These are phyloP conservation scores for Drymonia ruficornis DNA, from an alignment of 2,888 invertebrate species.

Conservation along the genomic window DNA sequence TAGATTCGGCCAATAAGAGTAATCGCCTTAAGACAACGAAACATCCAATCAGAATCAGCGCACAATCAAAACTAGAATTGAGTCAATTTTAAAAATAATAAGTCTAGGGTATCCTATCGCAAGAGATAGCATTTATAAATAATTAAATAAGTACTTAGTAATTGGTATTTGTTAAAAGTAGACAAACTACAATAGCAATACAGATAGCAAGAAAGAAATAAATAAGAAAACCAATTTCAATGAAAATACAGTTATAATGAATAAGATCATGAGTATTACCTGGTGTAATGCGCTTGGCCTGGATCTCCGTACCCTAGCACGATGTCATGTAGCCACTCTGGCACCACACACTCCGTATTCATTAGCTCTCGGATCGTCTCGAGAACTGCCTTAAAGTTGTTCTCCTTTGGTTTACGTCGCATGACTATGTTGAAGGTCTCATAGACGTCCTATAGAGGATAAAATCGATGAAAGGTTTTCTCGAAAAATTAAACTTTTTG, in stretches of 20 bases:
- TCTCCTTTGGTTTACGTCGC: constrained; percentile 99
- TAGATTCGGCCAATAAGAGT: too few relatives aligned
- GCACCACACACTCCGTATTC: constrained; percentile 99
- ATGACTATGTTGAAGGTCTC: constrained; percentile 98
- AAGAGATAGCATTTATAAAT: too few relatives aligned
- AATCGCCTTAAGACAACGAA: too few relatives aligned
- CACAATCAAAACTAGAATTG: too few relatives aligned
- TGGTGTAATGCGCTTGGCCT: constrained; percentile 97
- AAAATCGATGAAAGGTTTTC: not conserved
- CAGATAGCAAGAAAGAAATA: too few relatives aligned
- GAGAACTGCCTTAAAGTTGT: constrained; percentile 99
- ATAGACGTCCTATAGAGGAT: constrained; percentile 88
- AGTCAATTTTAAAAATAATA: too few relatives aligned
- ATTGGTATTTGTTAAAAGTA: constrained; percentile 25
- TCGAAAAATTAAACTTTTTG: too few relatives aligned
- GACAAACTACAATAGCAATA: constrained; percentile 2
- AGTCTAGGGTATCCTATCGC: too few relatives aligned
- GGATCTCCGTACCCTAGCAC: constrained; percentile 99
- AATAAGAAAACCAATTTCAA: too few relatives aligned
- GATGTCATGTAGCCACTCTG: constrained; percentile 98
- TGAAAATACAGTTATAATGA: not conserved
- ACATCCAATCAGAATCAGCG: too few relatives aligned
- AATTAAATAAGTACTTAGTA: too few relatives aligned
- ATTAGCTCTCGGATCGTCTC: constrained; percentile 99
- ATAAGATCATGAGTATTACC: constrained; percentile 65